A percentile compares a stretch with the other conserved stretches of the same genome.
These are phyloP conservation scores for Platycheirus albimanus DNA, from an alignment of 2,888 invertebrate genomes.

Conservation along the genomic window DNA sequence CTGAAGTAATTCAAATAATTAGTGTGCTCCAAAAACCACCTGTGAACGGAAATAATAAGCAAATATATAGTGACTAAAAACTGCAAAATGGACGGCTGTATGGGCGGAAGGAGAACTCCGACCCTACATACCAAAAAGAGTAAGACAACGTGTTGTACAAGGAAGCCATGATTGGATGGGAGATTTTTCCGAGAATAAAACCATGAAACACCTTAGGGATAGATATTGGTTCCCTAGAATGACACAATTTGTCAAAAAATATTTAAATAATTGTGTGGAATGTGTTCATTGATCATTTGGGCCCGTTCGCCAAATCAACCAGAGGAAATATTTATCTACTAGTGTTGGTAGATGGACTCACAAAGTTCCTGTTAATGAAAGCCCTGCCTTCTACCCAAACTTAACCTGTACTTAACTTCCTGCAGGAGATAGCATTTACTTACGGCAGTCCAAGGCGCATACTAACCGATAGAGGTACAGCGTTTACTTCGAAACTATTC, in stretches of 20 bases:
- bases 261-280: too few relatives aligned
- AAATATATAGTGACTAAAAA: too few relatives aligned
- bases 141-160: too few relatives aligned
- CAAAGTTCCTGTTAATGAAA: neutral
- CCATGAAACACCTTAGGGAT: too few relatives aligned
- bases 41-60: neutral
- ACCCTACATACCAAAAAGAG: too few relatives aligned
- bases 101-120: too few relatives aligned
- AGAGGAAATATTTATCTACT: neutral
- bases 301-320: neutral
- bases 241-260: too few relatives aligned
- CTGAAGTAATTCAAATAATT: neutral
- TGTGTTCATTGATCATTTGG: conserved; percentile 7
- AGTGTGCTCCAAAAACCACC: neutral
- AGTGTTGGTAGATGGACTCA: neutral
- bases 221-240: neutral
- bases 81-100: neutral
- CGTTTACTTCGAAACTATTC: conserved; percentile 18
- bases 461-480: conserved; percentile 20
- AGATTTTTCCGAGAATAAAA: too few relatives aligned
- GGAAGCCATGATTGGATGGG: too few relatives aligned
- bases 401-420: conserved; percentile 29
- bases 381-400: conserved; percentile 8
- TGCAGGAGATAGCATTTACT: conserved; percentile 4
- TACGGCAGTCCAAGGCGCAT: conserved; percentile 1